A percentile compares a stretch with the other conserved stretches of the same genome.
These are phyloP conservation scores for Brachyopa scutellaris DNA, from an alignment of 2,888 invertebrate genomes.

Conservation along the genomic window DNA sequence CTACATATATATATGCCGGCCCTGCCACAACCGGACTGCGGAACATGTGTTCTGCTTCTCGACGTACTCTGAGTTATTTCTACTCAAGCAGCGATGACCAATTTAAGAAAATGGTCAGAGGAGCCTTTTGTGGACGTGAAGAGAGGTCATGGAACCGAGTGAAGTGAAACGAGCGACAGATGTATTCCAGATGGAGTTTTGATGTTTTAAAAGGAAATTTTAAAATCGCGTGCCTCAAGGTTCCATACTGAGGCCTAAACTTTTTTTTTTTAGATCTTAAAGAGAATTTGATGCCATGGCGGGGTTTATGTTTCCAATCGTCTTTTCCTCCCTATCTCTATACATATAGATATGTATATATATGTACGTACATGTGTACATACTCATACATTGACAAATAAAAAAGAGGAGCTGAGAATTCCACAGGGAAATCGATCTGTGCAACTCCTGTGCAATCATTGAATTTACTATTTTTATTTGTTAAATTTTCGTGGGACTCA, in stretches of 20 bases:
- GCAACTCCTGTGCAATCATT: constrained; percentile 67
- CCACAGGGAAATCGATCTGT: constrained; percentile 71
- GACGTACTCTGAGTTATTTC: constrained; percentile 57
- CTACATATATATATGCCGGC: not conserved
- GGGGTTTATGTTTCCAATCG: no score
- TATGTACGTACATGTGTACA: not conserved
- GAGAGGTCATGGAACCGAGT: constrained; percentile 34
- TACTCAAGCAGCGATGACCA: constrained; percentile 55
- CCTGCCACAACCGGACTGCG: constrained; percentile 49
- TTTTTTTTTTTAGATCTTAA: no score
- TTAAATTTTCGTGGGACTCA: constrained; percentile 5
- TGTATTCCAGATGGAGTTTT: not conserved
- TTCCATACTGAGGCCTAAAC: not conserved
- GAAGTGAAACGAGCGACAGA: constrained; percentile 6
- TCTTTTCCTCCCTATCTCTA: not conserved
- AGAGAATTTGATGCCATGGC: no score
- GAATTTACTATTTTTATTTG: constrained; percentile 54
- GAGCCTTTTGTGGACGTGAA: constrained; percentile 35
- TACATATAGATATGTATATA: not conserved
- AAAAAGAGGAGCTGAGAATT: constrained; percentile 24
- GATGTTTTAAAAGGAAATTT: no score
- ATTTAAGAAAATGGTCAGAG: constrained; percentile 47
- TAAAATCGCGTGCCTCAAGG: constrained; percentile 12
- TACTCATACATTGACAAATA: constrained; percentile 67
- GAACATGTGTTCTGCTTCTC: constrained; percentile 60